Conservation (phyloP, 2,113 vertebrate genomes). For the Ophthalmolycus amberensis region DNA sequence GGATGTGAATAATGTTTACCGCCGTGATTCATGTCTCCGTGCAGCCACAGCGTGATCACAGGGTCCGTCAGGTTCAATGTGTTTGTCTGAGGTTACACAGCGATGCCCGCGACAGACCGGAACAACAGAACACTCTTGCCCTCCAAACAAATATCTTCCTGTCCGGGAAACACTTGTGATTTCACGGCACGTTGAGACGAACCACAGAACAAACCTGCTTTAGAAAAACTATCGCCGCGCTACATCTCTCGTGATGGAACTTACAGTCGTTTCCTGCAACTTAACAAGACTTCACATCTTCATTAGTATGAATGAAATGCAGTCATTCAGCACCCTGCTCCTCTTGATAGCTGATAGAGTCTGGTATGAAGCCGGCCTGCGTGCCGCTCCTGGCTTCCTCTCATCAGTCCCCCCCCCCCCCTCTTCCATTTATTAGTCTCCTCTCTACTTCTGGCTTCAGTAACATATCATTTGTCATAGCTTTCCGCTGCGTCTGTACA, state of each 20-base stretch:
- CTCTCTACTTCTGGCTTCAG: not conserved
- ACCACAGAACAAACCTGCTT: not conserved
- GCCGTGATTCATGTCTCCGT: constrained; percentile 35
- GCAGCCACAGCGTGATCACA: constrained; percentile 11
- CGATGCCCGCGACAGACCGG: not conserved
- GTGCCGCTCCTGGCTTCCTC: not conserved
- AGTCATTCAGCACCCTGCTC: not conserved
- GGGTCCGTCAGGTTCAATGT: not conserved
- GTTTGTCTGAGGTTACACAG: not conserved
- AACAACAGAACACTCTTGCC: not conserved
- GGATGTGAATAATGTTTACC: constrained; percentile 34
- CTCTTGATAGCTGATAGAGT: constrained; percentile 4
- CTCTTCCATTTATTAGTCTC: constrained; percentile 2
- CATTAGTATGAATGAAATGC: constrained; percentile 11
- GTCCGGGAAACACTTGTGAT: constrained; percentile 8
- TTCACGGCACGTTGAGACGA: not conserved
- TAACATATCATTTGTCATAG: not conserved
- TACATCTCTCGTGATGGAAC: no score
- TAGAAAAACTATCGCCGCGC: not conserved
- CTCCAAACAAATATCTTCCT: not conserved
- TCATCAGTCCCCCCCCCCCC: not conserved
- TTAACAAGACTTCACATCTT: not conserved
- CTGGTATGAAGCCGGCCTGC: not conserved
- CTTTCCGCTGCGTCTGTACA: not conserved
- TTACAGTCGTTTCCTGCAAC: no score